Percentiles rank a stretch among this genome's conserved stretches.
These are phyloP conservation scores for Trachelus troglodyta DNA, from an alignment of 2,888 invertebrate genomes.

Conservation along the genomic window DNA sequence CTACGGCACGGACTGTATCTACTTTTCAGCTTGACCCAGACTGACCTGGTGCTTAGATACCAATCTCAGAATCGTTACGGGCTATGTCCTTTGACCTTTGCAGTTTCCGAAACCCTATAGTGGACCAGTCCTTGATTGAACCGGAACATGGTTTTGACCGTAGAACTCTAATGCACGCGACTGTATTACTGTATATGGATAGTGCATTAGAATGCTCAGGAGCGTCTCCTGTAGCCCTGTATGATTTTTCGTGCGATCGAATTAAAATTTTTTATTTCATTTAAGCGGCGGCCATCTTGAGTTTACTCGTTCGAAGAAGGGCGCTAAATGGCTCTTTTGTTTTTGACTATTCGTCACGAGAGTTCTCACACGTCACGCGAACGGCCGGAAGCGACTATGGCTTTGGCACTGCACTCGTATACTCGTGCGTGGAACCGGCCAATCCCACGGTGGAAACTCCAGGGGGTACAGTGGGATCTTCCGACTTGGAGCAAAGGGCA, in stretches of 20 bases:
- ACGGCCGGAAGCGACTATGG: constrained; percentile 54
- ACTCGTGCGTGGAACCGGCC: constrained; percentile 20
- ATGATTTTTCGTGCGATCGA: neutral
- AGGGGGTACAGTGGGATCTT: constrained; percentile 57
- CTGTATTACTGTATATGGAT: neutral
- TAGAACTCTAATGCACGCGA: neutral
- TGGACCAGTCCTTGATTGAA: neutral
- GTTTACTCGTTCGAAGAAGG: neutral
- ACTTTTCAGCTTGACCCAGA: constrained; percentile 16
- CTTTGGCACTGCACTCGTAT: constrained; percentile 39
- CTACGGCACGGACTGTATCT: constrained; percentile 9
- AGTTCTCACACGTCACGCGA: constrained; percentile 47
- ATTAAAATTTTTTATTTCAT: neutral
- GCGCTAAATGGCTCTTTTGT: neutral
- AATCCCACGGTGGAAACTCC: constrained; percentile 62
- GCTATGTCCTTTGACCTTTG: neutral
- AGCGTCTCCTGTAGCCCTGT: neutral
- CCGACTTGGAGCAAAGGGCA: constrained; percentile 33
- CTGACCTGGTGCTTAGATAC: neutral
- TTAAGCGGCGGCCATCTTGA: neutral
- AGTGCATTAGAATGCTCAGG: neutral
- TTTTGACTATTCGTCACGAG: neutral
- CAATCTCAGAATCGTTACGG: neutral
- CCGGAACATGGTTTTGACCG: neutral
- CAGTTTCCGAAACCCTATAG: neutral